phyloP scores from a whole-genome alignment of 2,888 invertebrate species.

The Kuschelorhynchus macadamiae region DNA sequence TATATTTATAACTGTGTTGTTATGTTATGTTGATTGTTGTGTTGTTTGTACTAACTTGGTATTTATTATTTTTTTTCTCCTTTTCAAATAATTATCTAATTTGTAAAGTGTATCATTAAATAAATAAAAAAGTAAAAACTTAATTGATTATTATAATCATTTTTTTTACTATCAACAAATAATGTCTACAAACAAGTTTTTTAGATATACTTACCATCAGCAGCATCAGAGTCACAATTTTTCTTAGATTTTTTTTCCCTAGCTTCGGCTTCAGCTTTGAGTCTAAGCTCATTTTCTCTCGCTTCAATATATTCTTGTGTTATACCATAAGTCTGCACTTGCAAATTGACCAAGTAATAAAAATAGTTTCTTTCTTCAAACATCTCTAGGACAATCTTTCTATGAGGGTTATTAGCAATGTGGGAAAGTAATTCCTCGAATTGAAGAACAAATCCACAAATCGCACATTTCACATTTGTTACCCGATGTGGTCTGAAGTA shows the following conservation, averaged over 20 bases:
- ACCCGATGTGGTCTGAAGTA: conserved; percentile 55
- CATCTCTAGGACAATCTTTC: conserved; percentile 50
- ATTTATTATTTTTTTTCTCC: no score
- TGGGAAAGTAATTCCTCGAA: conserved; percentile 49
- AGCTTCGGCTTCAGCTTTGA: conserved; percentile 15
- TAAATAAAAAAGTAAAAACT: no score
- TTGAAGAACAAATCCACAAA: conserved; percentile 52
- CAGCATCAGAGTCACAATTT: conserved; percentile 24
- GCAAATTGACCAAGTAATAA: conserved; percentile 52
- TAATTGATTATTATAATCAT: no score
- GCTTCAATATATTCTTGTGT: conserved; percentile 24
- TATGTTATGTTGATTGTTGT: no score
- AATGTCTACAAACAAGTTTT: no score
- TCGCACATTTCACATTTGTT: conserved; percentile 47
- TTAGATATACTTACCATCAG: conserved; percentile 37
- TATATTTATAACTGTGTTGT: no score
- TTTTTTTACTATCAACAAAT: no score
- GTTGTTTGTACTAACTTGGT: no score
- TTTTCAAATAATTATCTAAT: no score
- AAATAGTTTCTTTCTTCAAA: conserved; percentile 43
- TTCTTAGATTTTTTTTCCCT: conserved; percentile 10
- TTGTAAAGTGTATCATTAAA: no score
- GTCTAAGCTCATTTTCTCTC: conserved; percentile 26
- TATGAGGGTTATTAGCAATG: conserved; percentile 53
- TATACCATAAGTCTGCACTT: conserved; percentile 54